Base-by-base conservation (phyloP, 2,888 invertebrate genomes). In the Diaphora mendica region DNA sequence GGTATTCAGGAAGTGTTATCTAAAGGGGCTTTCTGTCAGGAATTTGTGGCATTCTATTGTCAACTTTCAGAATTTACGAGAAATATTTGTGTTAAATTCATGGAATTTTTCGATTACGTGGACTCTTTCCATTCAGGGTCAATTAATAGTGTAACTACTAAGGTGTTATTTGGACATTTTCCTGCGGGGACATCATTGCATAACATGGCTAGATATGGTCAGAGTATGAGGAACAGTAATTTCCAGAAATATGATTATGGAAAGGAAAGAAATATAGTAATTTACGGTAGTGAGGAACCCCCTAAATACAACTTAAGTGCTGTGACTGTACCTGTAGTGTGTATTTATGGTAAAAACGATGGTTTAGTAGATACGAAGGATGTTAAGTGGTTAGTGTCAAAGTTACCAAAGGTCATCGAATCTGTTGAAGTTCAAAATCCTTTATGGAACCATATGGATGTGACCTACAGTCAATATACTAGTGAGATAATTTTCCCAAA, bases 321-420 rank as follows among this genome's bases (percentile, higher is more conserved):
- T 3, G 88, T 89, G 20, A 87, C 84, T 0, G 84, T 86, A 0
- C 94, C 94, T 7, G 80, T 90, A 3, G 82, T 94, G 5, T 79
- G 88, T 9, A 82, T 94, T 48, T 93, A 93, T 71, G 94, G 94
- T 0, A 82, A 79, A 15, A 92, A 91, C 64, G 94, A 97, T 96
- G 84, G 97, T 96, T 87, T 97, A 94, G 96, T 93, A 96, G 84
- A 96, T 96, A 89, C 93, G 0, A 90, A 92, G 85, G 97, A 97
- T 71, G 96, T 97, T 1, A 84, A 94, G 59, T 95, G 96, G 85
- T 85, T 97, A 76, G 89, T 95, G 39, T 85, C 88, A 0, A 89
- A 94, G 72, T 88, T 98, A 39, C 96, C 97, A 0, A 96, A 96
- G 82, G 95, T 96, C 2, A 79, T 96, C 48, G 96, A 96, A 74